Evolutionary conservation across 2,888 invertebrate genomes (phyloP).

Genomic region (Agrochola macilenta): DNA sequence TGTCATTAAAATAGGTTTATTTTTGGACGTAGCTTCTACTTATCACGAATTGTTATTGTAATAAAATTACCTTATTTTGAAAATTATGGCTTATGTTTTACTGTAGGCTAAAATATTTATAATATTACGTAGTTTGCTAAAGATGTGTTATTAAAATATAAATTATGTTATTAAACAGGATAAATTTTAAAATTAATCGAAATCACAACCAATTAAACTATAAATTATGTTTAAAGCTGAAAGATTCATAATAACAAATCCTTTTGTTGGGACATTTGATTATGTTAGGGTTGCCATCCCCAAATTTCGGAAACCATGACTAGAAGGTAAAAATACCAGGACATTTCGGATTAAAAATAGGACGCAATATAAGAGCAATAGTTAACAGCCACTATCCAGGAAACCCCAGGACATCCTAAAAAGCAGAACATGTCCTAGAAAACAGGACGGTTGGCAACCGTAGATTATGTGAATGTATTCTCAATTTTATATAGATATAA

Average conservation of each 20-base stretch:
- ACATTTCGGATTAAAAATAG: too few relatives aligned
- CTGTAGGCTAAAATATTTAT: background rate
- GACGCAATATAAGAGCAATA: too few relatives aligned
- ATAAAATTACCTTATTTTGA: conserved; percentile 38
- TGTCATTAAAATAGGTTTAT: conserved; percentile 27
- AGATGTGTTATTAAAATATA: background rate
- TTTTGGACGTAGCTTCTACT: conserved; percentile 19
- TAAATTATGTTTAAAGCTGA: background rate
- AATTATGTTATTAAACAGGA: conserved; percentile 2
- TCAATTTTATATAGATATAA: background rate
- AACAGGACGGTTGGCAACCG: too few relatives aligned
- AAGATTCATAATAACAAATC: background rate
- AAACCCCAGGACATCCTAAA: too few relatives aligned
- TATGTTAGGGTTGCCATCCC: too few relatives aligned
- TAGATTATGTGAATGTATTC: background rate
- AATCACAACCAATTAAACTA: background rate
- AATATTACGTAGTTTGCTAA: background rate
- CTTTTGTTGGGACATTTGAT: background rate
- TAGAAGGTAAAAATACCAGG: too few relatives aligned
- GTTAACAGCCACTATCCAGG: too few relatives aligned
- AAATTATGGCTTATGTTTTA: conserved; percentile 5
- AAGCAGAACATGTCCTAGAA: too few relatives aligned
- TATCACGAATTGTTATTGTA: conserved; percentile 13
- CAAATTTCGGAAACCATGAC: too few relatives aligned
- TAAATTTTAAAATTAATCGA: background rate